A percentile compares a stretch with the other conserved stretches of the same genome.
Conservation (phyloP, 2,888 invertebrate genomes). For the Sisyra terminalis region DNA sequence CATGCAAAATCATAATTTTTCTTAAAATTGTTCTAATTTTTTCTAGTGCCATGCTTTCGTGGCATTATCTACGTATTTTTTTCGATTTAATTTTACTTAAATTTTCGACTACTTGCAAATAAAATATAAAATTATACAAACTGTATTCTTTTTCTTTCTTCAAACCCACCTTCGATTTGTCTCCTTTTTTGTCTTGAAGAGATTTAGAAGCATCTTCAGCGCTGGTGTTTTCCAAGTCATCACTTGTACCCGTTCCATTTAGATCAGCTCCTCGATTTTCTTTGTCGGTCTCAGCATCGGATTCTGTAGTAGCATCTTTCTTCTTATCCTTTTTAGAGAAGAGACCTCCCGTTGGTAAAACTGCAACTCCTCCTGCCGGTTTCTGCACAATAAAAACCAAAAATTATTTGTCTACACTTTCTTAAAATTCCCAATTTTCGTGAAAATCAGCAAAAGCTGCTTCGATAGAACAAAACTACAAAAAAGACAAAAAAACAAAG, state of each 20-base stretch:
- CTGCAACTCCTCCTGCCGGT: constrained; percentile 70
- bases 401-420: background rate
- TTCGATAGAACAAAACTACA: background rate
- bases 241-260: constrained; percentile 21
- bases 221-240: constrained; percentile 16
- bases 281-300: constrained; percentile 18
- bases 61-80: background rate
- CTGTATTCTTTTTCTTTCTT: no score
- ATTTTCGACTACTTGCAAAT: background rate
- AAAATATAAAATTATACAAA: background rate
- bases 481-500: background rate
- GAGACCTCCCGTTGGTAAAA: constrained; percentile 51
- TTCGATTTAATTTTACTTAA: no score
- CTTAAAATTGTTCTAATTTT: background rate
- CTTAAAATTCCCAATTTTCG: background rate
- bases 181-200: constrained; percentile 29
- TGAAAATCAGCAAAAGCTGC: background rate
- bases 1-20: constrained; percentile 6
- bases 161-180: constrained; percentile 32
- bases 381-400: constrained; percentile 47
- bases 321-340: constrained; percentile 37
- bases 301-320: constrained; percentile 36
- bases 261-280: constrained; percentile 25
- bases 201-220: constrained; percentile 21
- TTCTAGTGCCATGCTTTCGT: no score